Base-by-base conservation (phyloP, 2,888 invertebrate genomes). In the Dryobotodes eremita region DNA sequence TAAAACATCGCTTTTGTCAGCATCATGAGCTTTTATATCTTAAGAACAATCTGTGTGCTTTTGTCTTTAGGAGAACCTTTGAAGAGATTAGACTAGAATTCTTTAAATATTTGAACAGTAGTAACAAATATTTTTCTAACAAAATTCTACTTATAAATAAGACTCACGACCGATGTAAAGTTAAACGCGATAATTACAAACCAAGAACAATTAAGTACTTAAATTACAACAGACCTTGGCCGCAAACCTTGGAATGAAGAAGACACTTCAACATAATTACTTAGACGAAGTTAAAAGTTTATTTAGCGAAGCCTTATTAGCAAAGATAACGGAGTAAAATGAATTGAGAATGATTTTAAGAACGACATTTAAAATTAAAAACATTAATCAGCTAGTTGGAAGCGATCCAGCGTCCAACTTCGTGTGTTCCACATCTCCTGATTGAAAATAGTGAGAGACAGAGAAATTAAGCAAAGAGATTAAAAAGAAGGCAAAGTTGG, bases 261-360 rank as follows among this genome's bases (percentile, higher is more conserved):
- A 75, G 66, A 78, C 66, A 70, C 71, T 83, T 73, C 36, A 65
- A 57, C 53, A 50, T 88, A 75, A 79, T 80, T 86, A 72, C 59
- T 86, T 59, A 70, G 64, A 62, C 2, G 11, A 76, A 72, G 71
- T 72, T 42, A 81, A 62, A 83, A 70, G 57, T 83, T 73, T 70
- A 61, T 64, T 65, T 57, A 48, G 55, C 26, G 31, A 62, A 86
- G 48, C 7, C 55, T 62, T 48, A 42, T 5, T 20, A 72, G 64
- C 57, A 62, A 50, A 53, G n/a, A 75, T 71, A 61, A 72, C 31
- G 53, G 36, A 65, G 50, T 53, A 31, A 73, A 84, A 83, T 62
- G 10, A 61, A 86, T 65, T 59, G 31, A 71, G 31, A 75, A 71
- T 70, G 53, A 79, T 79, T 69, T 50, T 17, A 42, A 57, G 57